Evolutionary conservation across 2,797 vertebrate genomes (phyloP), one percentile per base, ranked within the genome.

Genomic region (Tenualosa ilisha): DNA sequence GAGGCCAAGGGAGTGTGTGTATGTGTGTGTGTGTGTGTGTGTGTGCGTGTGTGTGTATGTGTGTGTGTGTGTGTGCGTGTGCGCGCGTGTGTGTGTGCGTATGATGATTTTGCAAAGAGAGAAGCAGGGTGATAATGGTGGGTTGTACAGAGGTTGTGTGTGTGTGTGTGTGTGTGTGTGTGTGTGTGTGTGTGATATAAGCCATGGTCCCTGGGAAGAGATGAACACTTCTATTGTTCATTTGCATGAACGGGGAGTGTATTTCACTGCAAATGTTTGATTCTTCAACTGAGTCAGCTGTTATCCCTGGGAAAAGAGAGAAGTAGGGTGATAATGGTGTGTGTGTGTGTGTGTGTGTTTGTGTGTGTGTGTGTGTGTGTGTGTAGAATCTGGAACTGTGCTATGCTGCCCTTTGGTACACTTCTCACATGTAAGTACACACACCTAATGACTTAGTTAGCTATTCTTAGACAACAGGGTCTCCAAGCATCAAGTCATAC

Each of bases 361-460:
- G 59, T n/a, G 59, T 61, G 59, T 61, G 22, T 61, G 59, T 61
- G 59, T 61, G 59, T 61, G 59, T n/a, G 59, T 61, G 59, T 61
- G 20, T 61, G 59, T n/a, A 3, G 17, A 22, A 6, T 20, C 17
- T 59, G 54, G 6, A 22, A 5, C 17, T 59, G 20, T 59, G 54
- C 54, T 56, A 4, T 56, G 54, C 54, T 22, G 20, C 22, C 20
- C 54, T 59, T 17, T 22, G 54, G 17, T 59, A 59, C 15, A 22
- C 54, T 59, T 20, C 22, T 50, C 49, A 50, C 49, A 50, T 50
- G 5, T 11, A 50, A 8, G 49, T 50, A 50, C 49, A 50, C 3
- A 3, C 12, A 50, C 49, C 3, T 6, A 50, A 11, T 11, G 12
- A 8, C 49, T 50, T 50, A 50, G 12, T 50, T 11, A 8, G 12